Base-by-base conservation (phyloP, 2,113 vertebrate species). In the Lota lota region DNA sequence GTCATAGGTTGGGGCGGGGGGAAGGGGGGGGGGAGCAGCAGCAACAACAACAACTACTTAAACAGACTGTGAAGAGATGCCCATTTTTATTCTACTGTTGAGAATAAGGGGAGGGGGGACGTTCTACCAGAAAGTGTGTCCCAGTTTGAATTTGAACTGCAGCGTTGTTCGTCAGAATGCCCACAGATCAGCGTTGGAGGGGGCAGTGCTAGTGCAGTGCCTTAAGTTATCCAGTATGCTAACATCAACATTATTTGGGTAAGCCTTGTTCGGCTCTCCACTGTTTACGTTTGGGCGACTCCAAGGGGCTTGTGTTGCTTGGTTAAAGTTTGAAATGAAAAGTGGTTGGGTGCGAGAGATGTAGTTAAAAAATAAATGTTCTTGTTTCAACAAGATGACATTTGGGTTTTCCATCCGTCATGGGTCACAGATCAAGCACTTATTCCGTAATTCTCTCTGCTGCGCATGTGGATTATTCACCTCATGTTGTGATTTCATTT, bases 1-100 rank as follows among this genome's bases (percentile, higher is more conserved):
- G 90, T 91, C 72, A 63, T 70, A 61, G 75, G 87, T 80, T 86
- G 83, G 28, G 28, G 28, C 76, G 81, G 28, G 3, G 28, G 28
- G 28, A 33, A 1, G 40, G 40, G 40, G 40, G 40, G 40, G 8
- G 40, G 40, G 11, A 47, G 40, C 40, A 11, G 40, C 40, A 47
- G 10, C 40, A 47, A 47, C 40, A 87, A 74, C 74, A 47, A 78
- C 78, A 89, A 80, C 88, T 77, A 74, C 71, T 63, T 86, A 85
- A 84, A 87, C 76, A 60, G 64, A 77, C 77, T 75, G 18, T 61
- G 57, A 61, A 59, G 51, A 67, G 57, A 68, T 71, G 69, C 60
- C 74, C n/a, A 18, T 24, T 72, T 63, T 63, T 77, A 79, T 24
- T 72, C 64, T 63, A 78, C 78, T 70, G 64, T 40, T 50, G 67